Conservation (phyloP, 2,888 invertebrate species). For the Ectemnius continuus region DNA sequence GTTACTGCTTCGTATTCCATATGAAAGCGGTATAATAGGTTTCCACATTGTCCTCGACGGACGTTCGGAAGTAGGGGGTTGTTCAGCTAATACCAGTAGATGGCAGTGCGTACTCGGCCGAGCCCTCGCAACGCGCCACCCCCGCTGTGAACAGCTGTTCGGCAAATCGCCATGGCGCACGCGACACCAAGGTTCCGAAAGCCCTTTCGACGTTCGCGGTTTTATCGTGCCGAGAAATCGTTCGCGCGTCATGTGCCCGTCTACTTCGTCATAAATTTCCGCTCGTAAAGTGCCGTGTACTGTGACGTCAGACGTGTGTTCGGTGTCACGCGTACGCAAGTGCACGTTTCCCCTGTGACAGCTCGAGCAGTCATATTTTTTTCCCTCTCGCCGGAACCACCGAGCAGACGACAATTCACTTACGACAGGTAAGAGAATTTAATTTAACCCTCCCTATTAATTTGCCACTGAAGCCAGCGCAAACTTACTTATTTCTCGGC, state of each 20-base stretch:
- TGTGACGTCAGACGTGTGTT: conserved; percentile 15
- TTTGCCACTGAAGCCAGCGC: too few relatives aligned
- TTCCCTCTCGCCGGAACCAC: not conserved
- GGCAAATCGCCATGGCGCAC: conserved; percentile 59
- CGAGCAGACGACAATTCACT: not conserved
- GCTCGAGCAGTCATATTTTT: not conserved
- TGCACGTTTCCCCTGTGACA: conserved; percentile 23
- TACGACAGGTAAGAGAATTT: not conserved
- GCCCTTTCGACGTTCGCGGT: conserved; percentile 40
- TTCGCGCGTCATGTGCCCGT: conserved; percentile 41
- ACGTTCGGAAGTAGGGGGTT: not conserved
- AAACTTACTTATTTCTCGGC: too few relatives aligned
- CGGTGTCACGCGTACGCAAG: not conserved
- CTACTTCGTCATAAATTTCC: conserved; percentile 36
- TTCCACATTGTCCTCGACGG: conserved; percentile 22
- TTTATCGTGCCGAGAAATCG: conserved; percentile 39
- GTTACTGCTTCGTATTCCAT: conserved; percentile 1
- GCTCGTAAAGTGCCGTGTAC: conserved; percentile 32
- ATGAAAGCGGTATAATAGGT: conserved; percentile 15
- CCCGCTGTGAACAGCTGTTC: conserved; percentile 57
- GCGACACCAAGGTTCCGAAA: conserved; percentile 54
- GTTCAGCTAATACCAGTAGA: conserved; percentile 18
- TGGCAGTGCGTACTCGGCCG: conserved; percentile 28
- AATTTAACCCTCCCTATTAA: not conserved
- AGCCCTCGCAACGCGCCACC: conserved; percentile 32